Evolutionary conservation across 2,888 invertebrate species (phyloP), one percentile per base, ranked within the genome.

Genomic region (Melangyna quadrimaculata): DNA sequence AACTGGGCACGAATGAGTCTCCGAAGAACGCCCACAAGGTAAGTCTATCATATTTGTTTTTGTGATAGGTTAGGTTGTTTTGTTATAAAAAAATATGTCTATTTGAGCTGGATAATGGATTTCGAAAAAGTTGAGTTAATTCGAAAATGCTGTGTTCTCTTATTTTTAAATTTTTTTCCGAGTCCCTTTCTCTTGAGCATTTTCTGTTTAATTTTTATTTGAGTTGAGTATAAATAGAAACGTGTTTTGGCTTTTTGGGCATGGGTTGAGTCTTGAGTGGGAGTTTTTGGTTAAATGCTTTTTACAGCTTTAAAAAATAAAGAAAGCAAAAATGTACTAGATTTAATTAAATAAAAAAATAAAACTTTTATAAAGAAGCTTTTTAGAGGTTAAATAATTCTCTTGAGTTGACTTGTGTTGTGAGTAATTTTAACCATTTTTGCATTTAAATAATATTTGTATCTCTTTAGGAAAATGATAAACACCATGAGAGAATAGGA

Each of bases 1-100:
- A 95, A 96, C 71, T 97, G 97, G 97, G 94, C 96, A 55, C 93
- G 97, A 89, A 97, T 96, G 61, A 97, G 97, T 90, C 93, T 97
- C 67, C 93, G 97, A 89, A 94, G 97, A 90, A 96, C 96, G 59
- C 95, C 96, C 80, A 95, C 96, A 88, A 96, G 95, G 97, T 97
- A 93, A 89, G 88, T 87, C 51, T 40, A 48, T 75, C 17, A 40
- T 17, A 10, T n/a, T n/a, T n/a, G n/a, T n/a, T n/a, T n/a, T n/a
- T n/a, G n/a, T n/a, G n/a, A n/a, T n/a, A n/a, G n/a, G n/a, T n/a
- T n/a, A n/a, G n/a, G n/a, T n/a, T n/a, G n/a, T n/a, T n/a, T n/a
- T n/a, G n/a, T n/a, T n/a, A n/a, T n/a, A n/a, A n/a, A n/a, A n/a
- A n/a, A n/a, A n/a, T n/a, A n/a, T n/a, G n/a, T n/a, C n/a, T n/a